Conservation (phyloP, 2,113 vertebrate species). For the Dasypus novemcinctus region DNA sequence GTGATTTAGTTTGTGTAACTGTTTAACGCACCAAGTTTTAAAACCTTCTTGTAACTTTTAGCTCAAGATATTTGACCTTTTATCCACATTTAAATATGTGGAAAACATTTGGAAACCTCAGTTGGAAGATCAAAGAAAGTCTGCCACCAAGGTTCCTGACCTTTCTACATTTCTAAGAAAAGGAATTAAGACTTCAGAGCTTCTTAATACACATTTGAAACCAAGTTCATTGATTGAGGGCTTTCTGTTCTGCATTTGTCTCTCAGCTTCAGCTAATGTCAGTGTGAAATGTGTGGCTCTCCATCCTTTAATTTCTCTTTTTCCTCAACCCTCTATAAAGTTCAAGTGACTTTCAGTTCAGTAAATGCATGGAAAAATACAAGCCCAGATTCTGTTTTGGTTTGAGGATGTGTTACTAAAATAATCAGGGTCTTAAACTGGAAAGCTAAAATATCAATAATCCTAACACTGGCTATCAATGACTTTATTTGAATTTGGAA, state of each 20-base stretch:
- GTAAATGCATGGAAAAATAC: neutral
- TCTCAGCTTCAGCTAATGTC: neutral
- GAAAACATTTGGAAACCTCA: conserved; percentile 70
- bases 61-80: conserved; percentile 65
- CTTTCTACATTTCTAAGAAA: conserved; percentile 55
- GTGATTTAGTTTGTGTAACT: conserved; percentile 39
- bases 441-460: neutral
- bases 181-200: conserved; percentile 61
- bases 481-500: neutral
- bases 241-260: conserved; percentile 40
- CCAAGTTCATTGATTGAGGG: conserved; percentile 47
- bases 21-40: conserved; percentile 55
- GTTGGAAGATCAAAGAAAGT: conserved; percentile 65
- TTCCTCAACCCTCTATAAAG: neutral
- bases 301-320: conserved; percentile 11
- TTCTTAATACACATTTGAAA: conserved; percentile 68
- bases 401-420: neutral
- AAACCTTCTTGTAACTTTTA: conserved; percentile 54
- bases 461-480: neutral
- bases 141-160: conserved; percentile 65
- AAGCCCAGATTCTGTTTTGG: conserved; percentile 9
- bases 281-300: neutral
- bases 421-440: neutral
- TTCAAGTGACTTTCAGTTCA: neutral
- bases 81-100: conserved; percentile 72